Conservation (phyloP, 2,113 vertebrate genomes). For the Lathamus discolor region DNA sequence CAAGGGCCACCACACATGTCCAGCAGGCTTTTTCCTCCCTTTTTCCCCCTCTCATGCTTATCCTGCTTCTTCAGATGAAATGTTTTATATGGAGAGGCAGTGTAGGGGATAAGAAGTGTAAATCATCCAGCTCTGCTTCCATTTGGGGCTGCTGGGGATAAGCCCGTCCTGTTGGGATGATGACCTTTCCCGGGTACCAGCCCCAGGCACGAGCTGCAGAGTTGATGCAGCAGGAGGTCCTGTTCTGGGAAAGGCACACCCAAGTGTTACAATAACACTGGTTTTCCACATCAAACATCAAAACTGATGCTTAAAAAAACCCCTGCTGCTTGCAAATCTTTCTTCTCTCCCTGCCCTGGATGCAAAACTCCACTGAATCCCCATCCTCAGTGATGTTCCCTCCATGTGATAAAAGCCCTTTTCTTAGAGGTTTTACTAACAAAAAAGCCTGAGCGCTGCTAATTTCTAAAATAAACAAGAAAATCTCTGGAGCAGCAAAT, state of each 20-base stretch:
- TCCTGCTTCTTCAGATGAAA: neutral
- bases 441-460: neutral
- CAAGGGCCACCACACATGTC: rapidly evolving
- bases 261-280: neutral
- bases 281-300: neutral
- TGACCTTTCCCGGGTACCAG: neutral
- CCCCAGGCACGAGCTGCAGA: neutral
- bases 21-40: neutral
- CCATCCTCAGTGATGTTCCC: neutral
- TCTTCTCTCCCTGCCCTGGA: neutral
- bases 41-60: neutral
- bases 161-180: neutral
- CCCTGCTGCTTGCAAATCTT: neutral
- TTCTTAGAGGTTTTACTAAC: neutral
- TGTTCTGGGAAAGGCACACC: neutral
- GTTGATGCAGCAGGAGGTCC: neutral
- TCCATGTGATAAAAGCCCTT: neutral
- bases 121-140: neutral
- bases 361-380: neutral
- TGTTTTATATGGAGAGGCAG: neutral
- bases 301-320: neutral
- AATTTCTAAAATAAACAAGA: constrained; percentile 44
- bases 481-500: neutral
- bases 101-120: neutral
- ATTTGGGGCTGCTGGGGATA: neutral